phyloP scores from a whole-genome alignment of 1,140 invertebrate genomes.

The Aphaenogaster rudis region DNA sequence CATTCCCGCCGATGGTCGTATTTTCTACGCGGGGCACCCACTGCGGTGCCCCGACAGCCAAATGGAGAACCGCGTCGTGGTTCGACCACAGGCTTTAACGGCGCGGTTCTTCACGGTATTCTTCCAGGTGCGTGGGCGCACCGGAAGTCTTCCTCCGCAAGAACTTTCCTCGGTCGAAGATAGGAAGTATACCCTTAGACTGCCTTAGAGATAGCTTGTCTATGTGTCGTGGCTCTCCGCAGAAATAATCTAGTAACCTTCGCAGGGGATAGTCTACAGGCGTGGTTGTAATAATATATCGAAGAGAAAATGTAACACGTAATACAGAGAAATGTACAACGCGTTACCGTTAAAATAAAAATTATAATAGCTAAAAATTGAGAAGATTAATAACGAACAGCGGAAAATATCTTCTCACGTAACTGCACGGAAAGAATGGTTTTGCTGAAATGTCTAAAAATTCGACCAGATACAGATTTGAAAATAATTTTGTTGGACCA shows the following conservation, averaged over 20 bases:
- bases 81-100: slow-evolving; percentile 67
- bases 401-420: not conserved
- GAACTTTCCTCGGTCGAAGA: slow-evolving; percentile 14
- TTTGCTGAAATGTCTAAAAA: too few species aligned
- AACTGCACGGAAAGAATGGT: too few species aligned
- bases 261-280: not conserved
- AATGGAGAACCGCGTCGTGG: slow-evolving; percentile 28
- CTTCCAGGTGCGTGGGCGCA: slow-evolving; percentile 66
- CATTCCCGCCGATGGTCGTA: slow-evolving; percentile 22
- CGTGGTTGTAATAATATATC: not conserved
- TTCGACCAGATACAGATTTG: too few species aligned
- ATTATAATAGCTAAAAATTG: not conserved
- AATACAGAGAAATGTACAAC: not conserved
- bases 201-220: slow-evolving; percentile 5
- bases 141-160: slow-evolving; percentile 73
- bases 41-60: not conserved
- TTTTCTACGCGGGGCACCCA: slow-evolving; percentile 29
- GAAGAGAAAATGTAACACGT: not conserved
- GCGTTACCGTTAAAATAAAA: not conserved
- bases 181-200: slow-evolving; percentile 2
- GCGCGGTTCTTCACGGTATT: slow-evolving; percentile 63
- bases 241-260: slow-evolving; percentile 26
- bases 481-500: too few species aligned
- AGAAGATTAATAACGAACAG: not conserved
- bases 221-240: not conserved